phyloP scores from a whole-genome alignment of 2,797 vertebrate genomes.

The Vireo griseus region DNA sequence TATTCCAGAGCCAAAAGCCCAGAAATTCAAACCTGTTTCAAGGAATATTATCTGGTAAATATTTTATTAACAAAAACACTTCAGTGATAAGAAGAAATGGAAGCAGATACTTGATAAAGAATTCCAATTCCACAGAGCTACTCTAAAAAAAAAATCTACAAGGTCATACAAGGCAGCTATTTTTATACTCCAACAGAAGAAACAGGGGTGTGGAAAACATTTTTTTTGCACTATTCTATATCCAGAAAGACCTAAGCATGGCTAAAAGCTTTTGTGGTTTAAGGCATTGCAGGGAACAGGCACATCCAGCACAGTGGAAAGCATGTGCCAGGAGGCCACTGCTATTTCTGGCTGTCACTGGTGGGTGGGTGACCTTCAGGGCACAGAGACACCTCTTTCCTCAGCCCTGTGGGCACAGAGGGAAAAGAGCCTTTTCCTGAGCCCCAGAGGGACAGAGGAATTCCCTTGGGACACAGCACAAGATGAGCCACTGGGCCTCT shows the following conservation, averaged over 20 bases:
- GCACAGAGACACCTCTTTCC: background rate
- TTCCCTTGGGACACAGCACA: background rate
- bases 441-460: background rate
- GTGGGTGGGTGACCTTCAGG: background rate
- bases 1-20: background rate
- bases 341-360: background rate
- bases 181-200: background rate
- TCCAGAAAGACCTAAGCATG: background rate
- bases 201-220: background rate
- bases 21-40: background rate
- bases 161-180: background rate
- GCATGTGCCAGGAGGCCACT: background rate
- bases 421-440: background rate
- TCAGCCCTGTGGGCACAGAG: background rate
- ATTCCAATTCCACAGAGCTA: background rate
- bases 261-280: conserved; percentile 23
- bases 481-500: background rate
- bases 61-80: background rate
- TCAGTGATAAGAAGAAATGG: background rate
- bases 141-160: background rate
- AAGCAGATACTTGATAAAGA: background rate
- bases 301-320: background rate
- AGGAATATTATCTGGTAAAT: background rate
- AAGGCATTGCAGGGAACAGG: background rate
- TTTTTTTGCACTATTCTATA: background rate